Conservation (phyloP, 2,888 invertebrate genomes). For the Cataglyphis albicans region DNA sequence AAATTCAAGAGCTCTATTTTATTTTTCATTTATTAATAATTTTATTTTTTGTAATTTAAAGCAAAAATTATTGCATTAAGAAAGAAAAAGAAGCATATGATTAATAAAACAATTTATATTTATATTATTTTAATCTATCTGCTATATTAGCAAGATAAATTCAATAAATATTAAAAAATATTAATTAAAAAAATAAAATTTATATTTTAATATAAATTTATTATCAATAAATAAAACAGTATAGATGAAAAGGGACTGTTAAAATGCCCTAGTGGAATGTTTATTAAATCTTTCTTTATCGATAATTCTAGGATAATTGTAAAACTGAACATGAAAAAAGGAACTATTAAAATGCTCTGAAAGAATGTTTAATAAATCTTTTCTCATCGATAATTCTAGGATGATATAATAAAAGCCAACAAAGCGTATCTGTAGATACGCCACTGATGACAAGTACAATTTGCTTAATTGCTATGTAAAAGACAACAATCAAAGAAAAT, state of each 20-base stretch:
- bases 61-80: neutral
- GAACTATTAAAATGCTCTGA: neutral
- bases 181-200: neutral
- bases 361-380: slow-evolving; percentile 9
- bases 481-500: slow-evolving; percentile 3
- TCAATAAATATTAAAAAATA: neutral
- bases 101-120: neutral
- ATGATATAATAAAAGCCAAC: slow-evolving; percentile 16
- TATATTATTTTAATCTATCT: neutral
- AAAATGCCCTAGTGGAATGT: neutral
- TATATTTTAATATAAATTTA: neutral
- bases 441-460: too few relatives aligned
- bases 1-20: neutral
- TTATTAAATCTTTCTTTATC: slow-evolving; percentile 4
- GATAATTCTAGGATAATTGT: slow-evolving; percentile 7
- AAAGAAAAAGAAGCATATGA: neutral
- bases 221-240: neutral
- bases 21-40: slow-evolving; percentile 1
- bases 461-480: neutral
- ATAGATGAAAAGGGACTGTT: neutral
- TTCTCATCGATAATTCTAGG: slow-evolving; percentile 4
- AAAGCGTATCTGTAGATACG: too few relatives aligned
- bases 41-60: neutral
- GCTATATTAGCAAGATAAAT: neutral
- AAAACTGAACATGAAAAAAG: neutral